Conservation (phyloP, 2,888 invertebrate species). For the Elegia similella region DNA sequence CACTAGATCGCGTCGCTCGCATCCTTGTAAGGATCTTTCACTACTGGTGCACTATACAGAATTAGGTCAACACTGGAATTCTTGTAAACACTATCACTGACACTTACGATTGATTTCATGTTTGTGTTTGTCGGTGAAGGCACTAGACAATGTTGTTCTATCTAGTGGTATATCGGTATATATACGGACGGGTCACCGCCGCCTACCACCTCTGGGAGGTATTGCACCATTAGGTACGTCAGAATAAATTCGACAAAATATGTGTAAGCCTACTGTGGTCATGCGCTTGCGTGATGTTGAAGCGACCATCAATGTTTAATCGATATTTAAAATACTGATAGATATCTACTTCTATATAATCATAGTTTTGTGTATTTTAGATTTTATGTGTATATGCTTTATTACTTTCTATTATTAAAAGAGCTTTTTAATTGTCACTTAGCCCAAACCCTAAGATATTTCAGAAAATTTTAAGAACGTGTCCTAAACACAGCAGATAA, state of each 20-base stretch:
- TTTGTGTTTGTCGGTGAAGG: slow-evolving; percentile 66
- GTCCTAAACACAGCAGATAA: too few species aligned
- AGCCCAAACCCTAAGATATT: too few species aligned
- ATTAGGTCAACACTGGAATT: slow-evolving; percentile 10
- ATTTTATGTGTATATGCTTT: too few species aligned
- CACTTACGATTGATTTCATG: slow-evolving; percentile 78
- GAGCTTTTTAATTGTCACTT: too few species aligned
- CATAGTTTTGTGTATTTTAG: too few species aligned
- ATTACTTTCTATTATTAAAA: too few species aligned
- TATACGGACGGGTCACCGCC: slow-evolving; percentile 61
- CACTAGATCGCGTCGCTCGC: not conserved
- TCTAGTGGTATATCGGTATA: slow-evolving; percentile 69
- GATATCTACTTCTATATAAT: too few species aligned
- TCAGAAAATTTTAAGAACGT: slow-evolving; percentile 15
- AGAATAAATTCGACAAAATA: slow-evolving; percentile 67
- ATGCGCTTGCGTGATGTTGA: slow-evolving; percentile 51
- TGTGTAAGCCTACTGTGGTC: slow-evolving; percentile 51
- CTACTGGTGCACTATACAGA: slow-evolving; percentile 2
- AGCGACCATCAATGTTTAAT: slow-evolving; percentile 34
- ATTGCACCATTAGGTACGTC: slow-evolving; percentile 70
- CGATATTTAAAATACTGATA: slow-evolving; percentile 30
- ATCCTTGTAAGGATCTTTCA: not conserved
- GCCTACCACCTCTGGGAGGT: slow-evolving; percentile 68
- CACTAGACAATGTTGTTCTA: slow-evolving; percentile 75
- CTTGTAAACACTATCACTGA: slow-evolving; percentile 49